phyloP scores from a whole-genome alignment of 2,113 vertebrate genomes.

The Galemys pyrenaicus region DNA sequence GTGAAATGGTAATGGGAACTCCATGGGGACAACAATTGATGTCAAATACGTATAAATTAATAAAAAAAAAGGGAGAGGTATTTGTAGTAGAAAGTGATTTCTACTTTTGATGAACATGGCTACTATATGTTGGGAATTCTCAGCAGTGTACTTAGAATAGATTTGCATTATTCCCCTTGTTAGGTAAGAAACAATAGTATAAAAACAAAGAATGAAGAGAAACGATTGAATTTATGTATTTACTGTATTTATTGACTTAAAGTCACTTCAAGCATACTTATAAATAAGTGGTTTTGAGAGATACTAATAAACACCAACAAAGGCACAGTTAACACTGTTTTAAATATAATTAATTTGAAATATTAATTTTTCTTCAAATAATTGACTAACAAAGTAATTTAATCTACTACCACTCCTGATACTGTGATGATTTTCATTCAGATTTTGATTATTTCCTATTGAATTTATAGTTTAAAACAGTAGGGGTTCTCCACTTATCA shows the following conservation, averaged over 20 bases:
- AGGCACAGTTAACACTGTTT: not conserved
- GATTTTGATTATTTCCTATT: not conserved
- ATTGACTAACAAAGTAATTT: too few species aligned
- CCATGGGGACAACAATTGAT: too few species aligned
- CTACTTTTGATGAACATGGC: not conserved
- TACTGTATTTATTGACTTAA: not conserved
- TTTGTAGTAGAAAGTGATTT: not conserved
- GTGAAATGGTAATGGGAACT: too few species aligned
- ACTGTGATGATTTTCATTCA: not conserved
- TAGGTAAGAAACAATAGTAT: rapidly evolving
- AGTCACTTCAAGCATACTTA: not conserved
- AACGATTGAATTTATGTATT: not conserved
- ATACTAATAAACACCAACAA: not conserved
- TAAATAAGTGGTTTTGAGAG: not conserved
- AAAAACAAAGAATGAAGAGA: not conserved
- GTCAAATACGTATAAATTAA: too few species aligned
- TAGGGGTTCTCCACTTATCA: not conserved
- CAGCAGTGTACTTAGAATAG: not conserved
- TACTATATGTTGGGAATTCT: not conserved
- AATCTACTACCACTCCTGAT: not conserved
- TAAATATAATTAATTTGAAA: not conserved
- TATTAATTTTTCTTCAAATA: not conserved
- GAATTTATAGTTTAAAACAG: not conserved
- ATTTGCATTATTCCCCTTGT: rapidly evolving
- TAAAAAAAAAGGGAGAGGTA: too few species aligned